Percentiles rank a stretch among this genome's conserved stretches.
Evolutionary conservation across 2,797 vertebrate genomes (phyloP).

Genomic region (Pipistrellus kuhlii): DNA sequence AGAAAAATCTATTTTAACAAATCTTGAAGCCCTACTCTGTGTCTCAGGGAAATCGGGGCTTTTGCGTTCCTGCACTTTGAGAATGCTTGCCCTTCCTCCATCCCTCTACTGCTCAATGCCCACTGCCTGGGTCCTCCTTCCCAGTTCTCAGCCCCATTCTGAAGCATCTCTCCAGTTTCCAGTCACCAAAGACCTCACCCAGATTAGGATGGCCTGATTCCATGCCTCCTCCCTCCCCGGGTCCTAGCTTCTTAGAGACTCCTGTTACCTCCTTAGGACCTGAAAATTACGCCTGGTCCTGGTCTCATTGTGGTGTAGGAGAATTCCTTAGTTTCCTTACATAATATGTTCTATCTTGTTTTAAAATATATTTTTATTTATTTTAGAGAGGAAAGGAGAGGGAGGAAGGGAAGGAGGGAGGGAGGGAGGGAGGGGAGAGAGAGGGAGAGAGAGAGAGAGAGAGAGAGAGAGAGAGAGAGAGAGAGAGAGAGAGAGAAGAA

Average conservation of each 20-base stretch:
- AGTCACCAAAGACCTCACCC: background rate
- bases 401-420: no score
- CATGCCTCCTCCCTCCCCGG: fast-evolving
- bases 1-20: no score
- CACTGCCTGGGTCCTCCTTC: background rate
- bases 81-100: background rate
- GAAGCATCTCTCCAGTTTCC: background rate
- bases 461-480: no score
- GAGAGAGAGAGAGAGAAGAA: no score
- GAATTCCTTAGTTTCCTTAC: background rate
- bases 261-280: no score
- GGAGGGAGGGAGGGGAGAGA: no score
- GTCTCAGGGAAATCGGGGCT: background rate
- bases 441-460: no score
- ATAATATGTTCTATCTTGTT: background rate
- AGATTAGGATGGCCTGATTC: background rate
- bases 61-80: background rate
- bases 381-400: no score
- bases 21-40: background rate
- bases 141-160: background rate
- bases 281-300: background rate
- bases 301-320: background rate
- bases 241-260: background rate
- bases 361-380: no score
- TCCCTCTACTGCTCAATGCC: background rate